Base-by-base conservation (phyloP, 1,140 invertebrate genomes). In the Ceratina australensis region DNA sequence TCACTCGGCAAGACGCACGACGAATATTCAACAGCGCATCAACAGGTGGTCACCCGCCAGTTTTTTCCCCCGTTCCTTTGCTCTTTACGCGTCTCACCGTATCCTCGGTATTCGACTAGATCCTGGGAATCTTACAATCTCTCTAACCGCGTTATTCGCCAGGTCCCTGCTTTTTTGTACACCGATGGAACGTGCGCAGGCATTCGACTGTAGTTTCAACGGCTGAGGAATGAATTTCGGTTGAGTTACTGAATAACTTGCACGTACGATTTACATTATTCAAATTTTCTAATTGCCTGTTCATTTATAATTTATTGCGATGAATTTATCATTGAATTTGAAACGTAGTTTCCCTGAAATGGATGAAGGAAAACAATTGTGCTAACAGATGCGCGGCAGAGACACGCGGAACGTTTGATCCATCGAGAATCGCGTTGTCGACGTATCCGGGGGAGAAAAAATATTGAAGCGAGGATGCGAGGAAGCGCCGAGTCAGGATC, bases 401-500 rank as follows among this genome's bases (percentile, higher is more conserved):
- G 26, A 24, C 65, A 24, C 42, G 65, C 20, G 22, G 42, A 68
- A 67, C 73, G 73, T 75, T 75, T 68, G 73, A 75, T 75, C 73
- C 54, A n/a, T 16, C 57, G 12, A 10, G 42, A 16, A 24, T 50
- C 26, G 54, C 67, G 18, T 33, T 18, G 54, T 42, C 60, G 52
- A 22, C 28, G 52, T 33, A 16, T 33, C 12, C 13, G 5, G 20
- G 50, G n/a, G 66, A 56, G 22, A 79, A 78, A 72, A 83, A 84
- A 76, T 81, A 68, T 75, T 69, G 69, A 84, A 84, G 84, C 86
- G 87, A 80, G 80, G 83, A 87, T 86, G 57, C 72, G 86, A 89
- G 85, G 88, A 89, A 90, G 86, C 77, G 87, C 82, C 76, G 86
- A 89, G 86, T 91, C 87, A 89, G 89, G 83, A 88, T 85, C 74